Evolutionary conservation across 2,113 vertebrate genomes (phyloP), one percentile per base, ranked within the genome.

Genomic region (Leucosticte australis): DNA sequence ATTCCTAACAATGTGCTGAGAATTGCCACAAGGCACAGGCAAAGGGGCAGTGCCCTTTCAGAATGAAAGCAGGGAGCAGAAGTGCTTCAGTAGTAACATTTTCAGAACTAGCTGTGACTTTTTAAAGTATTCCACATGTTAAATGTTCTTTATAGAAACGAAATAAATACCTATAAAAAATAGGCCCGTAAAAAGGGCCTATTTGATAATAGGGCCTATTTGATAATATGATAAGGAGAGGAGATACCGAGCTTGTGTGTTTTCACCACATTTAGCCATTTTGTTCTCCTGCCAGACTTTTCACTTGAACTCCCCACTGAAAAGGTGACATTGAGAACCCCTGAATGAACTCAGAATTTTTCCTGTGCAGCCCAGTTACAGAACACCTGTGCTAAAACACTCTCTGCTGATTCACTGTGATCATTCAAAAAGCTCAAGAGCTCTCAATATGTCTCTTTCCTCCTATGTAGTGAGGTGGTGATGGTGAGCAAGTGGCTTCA

Each of bases 381-480:
- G 42, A 96, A 93, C 95, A 95, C 94, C 96, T 98, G 94, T 69
- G 59, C 27, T 57, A 96, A 83, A 87, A 76, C 73, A 79, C 10
- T 80, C 84, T 75, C 26, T 91, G n/a, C 85, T 96, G 95, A 97
- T 96, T 96, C 87, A 92, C 64, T 91, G 30, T 8, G 79, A 94
- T 94, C 94, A 96, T 93, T 95, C 87, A 94, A 90, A 93, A 95
- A 68, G 70, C 76, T 97, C 87, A 95, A 97, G 96, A 75, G 86
- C 86, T 60, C 94, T 98, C 69, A 68, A 35, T 37, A 74, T 49
- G 33, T 94, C 83, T 97, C 90, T 91, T 27, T 85, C 70, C 73
- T 94, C 75, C 47, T 94, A 75, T 96, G 60, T 62, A 97, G 90
- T 75, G 90, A 92, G 83, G 65, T 83, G 62, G 56, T 74, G 68